Conservation (phyloP, 2,113 vertebrate species). For the Phodopus roborovskii region DNA sequence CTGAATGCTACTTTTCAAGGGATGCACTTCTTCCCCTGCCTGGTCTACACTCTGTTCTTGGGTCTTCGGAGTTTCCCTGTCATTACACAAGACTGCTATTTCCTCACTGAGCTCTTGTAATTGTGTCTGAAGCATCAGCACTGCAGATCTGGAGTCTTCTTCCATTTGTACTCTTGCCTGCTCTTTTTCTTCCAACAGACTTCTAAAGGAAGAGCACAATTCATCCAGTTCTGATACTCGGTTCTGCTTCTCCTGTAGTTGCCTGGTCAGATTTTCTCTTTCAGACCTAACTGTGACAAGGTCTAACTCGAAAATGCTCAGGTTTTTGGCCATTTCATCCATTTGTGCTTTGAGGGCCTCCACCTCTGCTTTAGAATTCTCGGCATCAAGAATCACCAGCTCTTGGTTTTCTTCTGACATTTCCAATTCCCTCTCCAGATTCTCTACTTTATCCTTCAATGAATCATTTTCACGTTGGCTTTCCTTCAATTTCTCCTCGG, state of each 20-base stretch:
- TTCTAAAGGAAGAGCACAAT: slow-evolving; percentile 45
- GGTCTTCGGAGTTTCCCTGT: slow-evolving; percentile 65
- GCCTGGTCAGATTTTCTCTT: slow-evolving; percentile 85
- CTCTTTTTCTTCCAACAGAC: slow-evolving; percentile 81
- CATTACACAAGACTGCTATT: slow-evolving; percentile 77
- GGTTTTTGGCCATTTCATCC: slow-evolving; percentile 63
- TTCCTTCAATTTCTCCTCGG: slow-evolving; percentile 89
- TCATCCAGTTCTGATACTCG: slow-evolving; percentile 60
- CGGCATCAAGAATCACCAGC: slow-evolving; percentile 89
- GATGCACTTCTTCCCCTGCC: slow-evolving; percentile 87
- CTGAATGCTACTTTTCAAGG: slow-evolving; percentile 89
- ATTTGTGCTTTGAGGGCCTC: slow-evolving; percentile 85
- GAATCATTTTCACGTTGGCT: slow-evolving; percentile 87
- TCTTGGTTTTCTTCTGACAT: slow-evolving; percentile 88
- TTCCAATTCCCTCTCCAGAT: slow-evolving; percentile 87
- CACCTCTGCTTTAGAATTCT: slow-evolving; percentile 89
- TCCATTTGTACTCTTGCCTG: slow-evolving; percentile 69
- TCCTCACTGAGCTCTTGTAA: slow-evolving; percentile 82
- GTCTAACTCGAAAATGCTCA: slow-evolving; percentile 71
- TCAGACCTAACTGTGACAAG: slow-evolving; percentile 84
- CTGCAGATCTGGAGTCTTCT: slow-evolving; percentile 74
- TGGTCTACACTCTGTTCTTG: slow-evolving; percentile 83
- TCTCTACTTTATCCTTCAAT: slow-evolving; percentile 88
- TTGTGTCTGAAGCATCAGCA: slow-evolving; percentile 83
- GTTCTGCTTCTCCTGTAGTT: slow-evolving; percentile 74